Conservation (phyloP, 1,140 invertebrate genomes). For the Acromyrmex echinatior region DNA sequence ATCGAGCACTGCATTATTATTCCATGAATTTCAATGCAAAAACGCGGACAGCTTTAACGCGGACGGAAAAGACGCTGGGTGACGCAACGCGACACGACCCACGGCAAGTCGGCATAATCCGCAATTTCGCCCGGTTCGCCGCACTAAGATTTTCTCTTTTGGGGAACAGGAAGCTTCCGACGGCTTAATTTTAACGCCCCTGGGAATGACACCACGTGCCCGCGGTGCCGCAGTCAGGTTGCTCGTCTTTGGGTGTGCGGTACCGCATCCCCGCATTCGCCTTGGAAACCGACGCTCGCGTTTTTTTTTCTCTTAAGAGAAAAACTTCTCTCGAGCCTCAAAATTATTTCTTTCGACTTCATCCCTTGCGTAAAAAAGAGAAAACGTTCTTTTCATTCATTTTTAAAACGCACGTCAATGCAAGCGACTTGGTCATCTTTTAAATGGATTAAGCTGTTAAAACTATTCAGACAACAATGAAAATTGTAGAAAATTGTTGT, state of each 20-base stretch:
- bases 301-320: conserved; percentile 29
- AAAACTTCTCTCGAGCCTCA: conserved; percentile 33
- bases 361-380: neutral
- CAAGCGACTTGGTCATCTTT: neutral
- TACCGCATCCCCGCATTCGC: neutral
- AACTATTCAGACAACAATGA: neutral
- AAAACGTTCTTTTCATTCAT: neutral
- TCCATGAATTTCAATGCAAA: conserved; percentile 84
- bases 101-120: conserved; percentile 72
- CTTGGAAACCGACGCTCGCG: neutral
- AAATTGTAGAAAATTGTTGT: neutral
- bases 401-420: neutral
- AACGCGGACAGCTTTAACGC: conserved; percentile 63
- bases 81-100: neutral
- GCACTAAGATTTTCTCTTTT: conserved; percentile 71
- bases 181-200: conserved; percentile 74
- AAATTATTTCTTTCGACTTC: conserved; percentile 54
- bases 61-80: conserved; percentile 55
- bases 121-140: conserved; percentile 74
- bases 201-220: conserved; percentile 68
- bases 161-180: conserved; percentile 41
- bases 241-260: conserved; percentile 32
- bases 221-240: conserved; percentile 40
- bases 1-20: conserved; percentile 82
- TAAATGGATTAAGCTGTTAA: neutral